A percentile compares a stretch with the other conserved stretches of the same genome.
These are phyloP conservation scores for Xenus cinereus DNA, from an alignment of 2,113 vertebrate species.

Conservation along the genomic window DNA sequence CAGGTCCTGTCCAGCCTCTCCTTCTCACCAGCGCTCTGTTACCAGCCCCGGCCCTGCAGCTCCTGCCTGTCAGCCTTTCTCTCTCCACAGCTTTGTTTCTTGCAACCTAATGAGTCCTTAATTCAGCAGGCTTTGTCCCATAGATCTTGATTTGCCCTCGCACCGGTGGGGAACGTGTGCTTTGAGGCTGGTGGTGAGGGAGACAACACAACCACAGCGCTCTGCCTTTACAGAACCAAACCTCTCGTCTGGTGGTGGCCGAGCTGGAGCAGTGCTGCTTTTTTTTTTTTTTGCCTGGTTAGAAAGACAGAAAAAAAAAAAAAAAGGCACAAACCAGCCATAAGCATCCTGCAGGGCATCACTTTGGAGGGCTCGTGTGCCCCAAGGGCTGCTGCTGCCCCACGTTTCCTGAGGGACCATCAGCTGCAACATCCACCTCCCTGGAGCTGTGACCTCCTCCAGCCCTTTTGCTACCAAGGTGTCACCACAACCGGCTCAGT, in stretches of 20 bases:
- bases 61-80: conserved; percentile 32
- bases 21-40: not conserved
- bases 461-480: not conserved
- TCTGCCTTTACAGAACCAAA: not conserved
- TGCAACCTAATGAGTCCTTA: conserved; percentile 46
- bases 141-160: conserved; percentile 54
- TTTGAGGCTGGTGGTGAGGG: not conserved
- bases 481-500: not conserved
- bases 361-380: accelerated
- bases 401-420: accelerated
- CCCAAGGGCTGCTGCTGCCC: not conserved
- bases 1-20: conserved; percentile 31
- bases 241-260: not conserved
- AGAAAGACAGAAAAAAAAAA: not conserved
- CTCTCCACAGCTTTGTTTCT: conserved; percentile 43
- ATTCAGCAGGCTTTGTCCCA: conserved; percentile 28
- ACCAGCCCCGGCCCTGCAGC: not conserved
- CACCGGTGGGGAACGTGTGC: not conserved
- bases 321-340: not conserved
- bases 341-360: not conserved
- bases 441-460: accelerated
- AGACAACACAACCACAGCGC: not conserved
- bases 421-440: accelerated
- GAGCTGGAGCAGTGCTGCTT: not conserved
- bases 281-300: not conserved